Evolutionary conservation across 1,140 invertebrate species (phyloP), one percentile per base, ranked within the genome.

Genomic region (Drosophila bifasciata): DNA sequence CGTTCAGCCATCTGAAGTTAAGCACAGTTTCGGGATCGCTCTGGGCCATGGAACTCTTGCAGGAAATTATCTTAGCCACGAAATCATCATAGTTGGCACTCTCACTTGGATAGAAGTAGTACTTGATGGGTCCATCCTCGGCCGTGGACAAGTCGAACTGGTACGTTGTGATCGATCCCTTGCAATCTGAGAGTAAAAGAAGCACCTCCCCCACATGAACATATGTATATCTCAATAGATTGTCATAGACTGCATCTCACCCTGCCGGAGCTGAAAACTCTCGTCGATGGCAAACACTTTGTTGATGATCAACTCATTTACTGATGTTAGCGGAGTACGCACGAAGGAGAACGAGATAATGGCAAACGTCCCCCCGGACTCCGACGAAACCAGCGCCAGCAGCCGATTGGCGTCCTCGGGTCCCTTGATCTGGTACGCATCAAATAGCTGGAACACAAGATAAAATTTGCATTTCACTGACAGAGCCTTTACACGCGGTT

Each of bases 381-480:
- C 92, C 71, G 95, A 94, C 60, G 95, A 94, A 17, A 96, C 94
- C 59, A 96, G 91, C 50, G 94, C 94, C 41, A 96, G 81, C 39
- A 96, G 81, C 15, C 92, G 90, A 58, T 92, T 91, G 55, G 88
- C 63, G 55, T 92, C 89, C 64, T 90, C 86, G 48, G 76, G 90
- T 1, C 83, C 90, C 40, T 76, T 74, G 21, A 91, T 89, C 59
- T 92, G 91, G 78, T 91, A 92, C 7, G 90, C 86, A 50, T 92
- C 90, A 23, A 91, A 91, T 39, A 89, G 74, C 91, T 92, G 45
- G 2, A 55, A n/a, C 17, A 8, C 19, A 48, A 61, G 44, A 1
- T 51, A 52, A 2, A 53, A 17, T 28, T 16, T 21, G 5, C n/a
- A n/a, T 16, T 36, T 15, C 13, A n/a, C 2, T 49, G 15, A 15